Evolutionary conservation across 2,797 vertebrate genomes (phyloP).

Genomic region (Tapirus indicus): DNA sequence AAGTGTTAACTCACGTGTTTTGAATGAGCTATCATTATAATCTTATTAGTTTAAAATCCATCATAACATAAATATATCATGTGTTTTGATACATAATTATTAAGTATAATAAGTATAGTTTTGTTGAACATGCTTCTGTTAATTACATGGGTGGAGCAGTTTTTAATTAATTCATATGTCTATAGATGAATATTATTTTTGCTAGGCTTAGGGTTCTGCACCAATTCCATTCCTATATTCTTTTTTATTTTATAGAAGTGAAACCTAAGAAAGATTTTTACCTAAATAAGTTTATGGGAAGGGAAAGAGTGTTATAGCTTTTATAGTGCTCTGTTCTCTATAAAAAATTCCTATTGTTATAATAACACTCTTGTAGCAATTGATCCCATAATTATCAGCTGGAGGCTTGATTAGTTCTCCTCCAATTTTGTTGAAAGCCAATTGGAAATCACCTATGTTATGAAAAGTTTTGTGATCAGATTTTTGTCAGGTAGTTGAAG

Average conservation of each 20-base stretch:
- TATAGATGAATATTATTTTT: background rate
- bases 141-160: background rate
- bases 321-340: background rate
- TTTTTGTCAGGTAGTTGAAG: background rate
- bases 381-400: background rate
- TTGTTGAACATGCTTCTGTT: background rate
- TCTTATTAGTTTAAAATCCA: background rate
- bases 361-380: background rate
- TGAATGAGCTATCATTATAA: background rate
- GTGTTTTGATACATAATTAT: background rate
- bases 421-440: background rate
- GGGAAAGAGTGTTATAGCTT: background rate
- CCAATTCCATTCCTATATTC: background rate
- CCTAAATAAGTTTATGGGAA: background rate
- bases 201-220: background rate
- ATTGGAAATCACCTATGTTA: background rate
- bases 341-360: background rate
- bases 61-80: background rate
- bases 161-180: background rate
- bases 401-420: background rate
- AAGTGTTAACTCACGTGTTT: background rate
- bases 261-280: background rate
- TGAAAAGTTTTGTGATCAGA: background rate
- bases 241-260: background rate
- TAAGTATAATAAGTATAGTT: background rate